Evolutionary conservation across 2,113 vertebrate species (phyloP), one percentile per base, ranked within the genome.

Genomic region (Nycticorax nycticorax): DNA sequence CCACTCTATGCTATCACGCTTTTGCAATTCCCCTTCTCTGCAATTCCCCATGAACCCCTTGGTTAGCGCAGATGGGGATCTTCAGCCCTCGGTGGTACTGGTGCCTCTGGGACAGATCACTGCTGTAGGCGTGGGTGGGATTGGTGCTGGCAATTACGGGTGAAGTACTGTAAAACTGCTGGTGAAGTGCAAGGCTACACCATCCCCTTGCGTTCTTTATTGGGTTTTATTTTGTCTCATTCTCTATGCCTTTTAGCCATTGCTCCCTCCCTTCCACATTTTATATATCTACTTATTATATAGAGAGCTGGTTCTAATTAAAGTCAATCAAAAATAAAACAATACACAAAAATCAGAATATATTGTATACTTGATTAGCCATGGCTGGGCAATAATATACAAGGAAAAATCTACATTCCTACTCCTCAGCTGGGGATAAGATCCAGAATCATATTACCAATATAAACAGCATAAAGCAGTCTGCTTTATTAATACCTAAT

Each of bases 401-500:
- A 77, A 52, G 66, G 77, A 84, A 97, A 90, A 96, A 87, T 82
- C 85, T 93, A 82, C 62, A 83, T 95, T 97, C 95, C 90, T 96
- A 57, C 67, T 94, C 57, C 72, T 84, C 93, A 97, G 96, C 91
- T 96, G 96, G 91, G 85, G 92, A 96, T 96, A 96, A 87, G 84
- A 93, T 94, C 80, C 94, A 91, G 96, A 96, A 92, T 96, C 90
- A 37, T 94, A 84, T 97, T 96, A 95, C 94, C 92, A 97, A 96
- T 92, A 97, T 95, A 96, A 96, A 97, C 82, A 97, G 86, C 77
- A 93, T 94, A 97, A 96, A 96, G 91, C 90, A 76, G 24, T 77
- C 81, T 95, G 96, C 94, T 94, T 97, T 96, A 97, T 95, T 97
- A 97, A 97, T 94, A 97, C 90, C 96, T 97, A 93, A 96, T 97